phyloP scores from a whole-genome alignment of 2,797 vertebrate species.

The Loriculus beryllinus region DNA sequence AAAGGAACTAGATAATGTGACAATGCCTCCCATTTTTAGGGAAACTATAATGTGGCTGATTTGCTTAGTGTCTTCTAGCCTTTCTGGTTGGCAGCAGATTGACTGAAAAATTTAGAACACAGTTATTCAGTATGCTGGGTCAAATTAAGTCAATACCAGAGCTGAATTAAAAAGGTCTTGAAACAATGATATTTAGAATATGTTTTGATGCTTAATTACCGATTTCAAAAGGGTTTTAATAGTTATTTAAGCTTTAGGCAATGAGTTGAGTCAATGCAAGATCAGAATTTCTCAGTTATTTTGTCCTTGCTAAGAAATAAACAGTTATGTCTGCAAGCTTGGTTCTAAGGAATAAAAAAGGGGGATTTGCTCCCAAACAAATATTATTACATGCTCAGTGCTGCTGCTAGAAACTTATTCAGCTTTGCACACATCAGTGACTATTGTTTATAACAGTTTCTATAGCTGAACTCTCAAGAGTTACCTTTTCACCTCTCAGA shows the following conservation, averaged over 20 bases:
- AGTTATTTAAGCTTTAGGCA: not conserved
- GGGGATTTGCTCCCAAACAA: not conserved
- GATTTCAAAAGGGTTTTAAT: not conserved
- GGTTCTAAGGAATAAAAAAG: not conserved
- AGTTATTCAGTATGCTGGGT: not conserved
- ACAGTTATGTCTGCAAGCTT: not conserved
- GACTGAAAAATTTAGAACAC: not conserved
- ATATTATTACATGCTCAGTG: not conserved
- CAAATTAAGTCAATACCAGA: not conserved
- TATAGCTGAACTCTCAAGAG: not conserved
- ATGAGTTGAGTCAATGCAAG: not conserved
- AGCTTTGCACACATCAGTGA: rapidly evolving
- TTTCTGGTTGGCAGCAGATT: not conserved
- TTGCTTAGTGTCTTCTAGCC: not conserved
- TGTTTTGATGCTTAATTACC: not conserved
- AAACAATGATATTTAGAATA: not conserved
- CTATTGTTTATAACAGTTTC: not conserved
- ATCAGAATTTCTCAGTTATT: not conserved
- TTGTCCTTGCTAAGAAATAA: not conserved
- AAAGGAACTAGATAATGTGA: not conserved
- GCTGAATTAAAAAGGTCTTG: not conserved
- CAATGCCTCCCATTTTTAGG: not conserved
- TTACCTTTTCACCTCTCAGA: not conserved
- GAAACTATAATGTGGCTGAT: not conserved
- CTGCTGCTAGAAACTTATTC: not conserved